Evolutionary conservation across 2,797 vertebrate genomes (phyloP), one percentile per base, ranked within the genome.

Genomic region (Limosa lapponica): DNA sequence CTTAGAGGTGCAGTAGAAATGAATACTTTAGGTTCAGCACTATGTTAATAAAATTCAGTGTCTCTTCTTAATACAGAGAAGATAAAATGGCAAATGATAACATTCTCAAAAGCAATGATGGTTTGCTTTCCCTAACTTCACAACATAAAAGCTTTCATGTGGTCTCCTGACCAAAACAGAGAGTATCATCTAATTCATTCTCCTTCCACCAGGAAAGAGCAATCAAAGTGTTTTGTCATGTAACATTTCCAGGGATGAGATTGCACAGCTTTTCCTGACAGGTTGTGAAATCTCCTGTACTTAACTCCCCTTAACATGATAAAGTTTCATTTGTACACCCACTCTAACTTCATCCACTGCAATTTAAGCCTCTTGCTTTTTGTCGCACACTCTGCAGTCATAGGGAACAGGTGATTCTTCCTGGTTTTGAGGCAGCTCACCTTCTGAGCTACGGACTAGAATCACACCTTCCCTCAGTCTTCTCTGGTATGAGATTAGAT

Each of bases 311-410:
- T 6, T 28, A 32, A 36, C 11, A 5, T 0, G 7, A 8, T 3
- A 59, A 34, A 41, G 0, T 11, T 27, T 44, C 72, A 24, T 62
- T 85, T 54, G 6, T 15, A 11, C 6, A 54, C 1, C 5, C 15
- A 16, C 49, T 28, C 30, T 32, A 59, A 46, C 6, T 8, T 64
- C 39, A 39, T 2, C 6, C 9, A 3, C 10, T n/a, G 2, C 4
- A 82, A n/a, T 71, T 79, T 90, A 59, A 74, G 25, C 6, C 16
- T 37, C 3, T 4, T 28, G 10, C 3, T 13, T 70, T 67, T 27
- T 1, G 0, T 51, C 24, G 5, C 11, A 37, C 8, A 8, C 15
- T 8, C 6, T 10, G 16, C 4, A 24, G 34, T n/a, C 30, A 27
- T 0, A 28, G 4, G 7, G 3, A n/a, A 36, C 9, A 49, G 23